Evolutionary conservation across 2,797 vertebrate genomes (phyloP), one percentile per base, ranked within the genome.

Genomic region (Sebastes diaconus): DNA sequence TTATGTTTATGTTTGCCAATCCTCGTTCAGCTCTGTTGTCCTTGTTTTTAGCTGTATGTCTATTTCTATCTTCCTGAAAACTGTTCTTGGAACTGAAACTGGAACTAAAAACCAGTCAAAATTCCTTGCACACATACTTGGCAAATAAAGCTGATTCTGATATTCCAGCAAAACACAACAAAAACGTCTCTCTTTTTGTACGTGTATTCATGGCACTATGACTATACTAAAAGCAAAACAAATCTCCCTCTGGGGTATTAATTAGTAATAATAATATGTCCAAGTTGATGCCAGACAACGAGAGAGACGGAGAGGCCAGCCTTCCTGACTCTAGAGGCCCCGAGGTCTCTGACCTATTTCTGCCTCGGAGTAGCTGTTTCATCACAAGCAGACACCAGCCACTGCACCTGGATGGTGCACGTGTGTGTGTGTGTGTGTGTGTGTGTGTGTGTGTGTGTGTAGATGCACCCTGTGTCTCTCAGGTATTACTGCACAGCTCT

Each of bases 261-360:
- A 68, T 68, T 27, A 73, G n/a, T 32, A 55, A 60, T 70, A 36
- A 39, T 52, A 42, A 52, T 25, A 55, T 68, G 32, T 67, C 29
- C 10, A 81, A 12, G 25, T 66, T 64, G 14, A 70, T 24, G 6
- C 13, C 46, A 42, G 68, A 63, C 14, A 71, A 25, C 18, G 22
- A 78, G 58, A 83, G 68, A 85, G 61, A 66, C 34, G 68, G 54
- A 80, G 80, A 90, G 75, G 67, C 73, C 78, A 85, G 83, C 73
- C 74, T 83, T 78, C 34, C 61, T 80, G 55, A 83, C 88, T 91
- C 83, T 9, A 59, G 79, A 88, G 90, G 80, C 87, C 89, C 78
- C 39, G 60, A 90, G 88, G 86, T 92, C 74, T 88, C 75, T 93
- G 94, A 94, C 93, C 94, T 88, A 94, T 92, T 94, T 94, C 82